Percentiles rank a stretch among this genome's conserved stretches.
Evolutionary conservation across 2,113 vertebrate species (phyloP).

Genomic region (Sinosuthora webbiana): DNA sequence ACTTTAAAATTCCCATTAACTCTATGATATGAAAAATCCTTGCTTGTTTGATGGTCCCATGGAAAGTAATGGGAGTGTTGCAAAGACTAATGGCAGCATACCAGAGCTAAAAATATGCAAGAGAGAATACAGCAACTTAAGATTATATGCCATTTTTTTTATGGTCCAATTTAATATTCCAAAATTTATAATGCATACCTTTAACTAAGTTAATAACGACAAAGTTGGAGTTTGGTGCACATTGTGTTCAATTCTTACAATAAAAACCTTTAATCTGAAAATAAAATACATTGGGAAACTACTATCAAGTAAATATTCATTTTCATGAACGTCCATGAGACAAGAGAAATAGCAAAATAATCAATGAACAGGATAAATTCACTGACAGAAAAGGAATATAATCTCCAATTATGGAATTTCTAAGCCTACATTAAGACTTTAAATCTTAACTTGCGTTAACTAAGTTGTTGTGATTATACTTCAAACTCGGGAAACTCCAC

Average conservation of each 20-base stretch:
- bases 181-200: background rate
- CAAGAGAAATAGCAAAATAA: constrained; percentile 29
- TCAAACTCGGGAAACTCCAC: background rate
- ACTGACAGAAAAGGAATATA: constrained; percentile 3
- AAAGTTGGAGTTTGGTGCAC: background rate
- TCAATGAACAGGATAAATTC: constrained; percentile 4
- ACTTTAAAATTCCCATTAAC: background rate
- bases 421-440: background rate
- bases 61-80: background rate
- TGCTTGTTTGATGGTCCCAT: background rate
- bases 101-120: background rate
- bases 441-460: constrained; percentile 22
- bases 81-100: background rate
- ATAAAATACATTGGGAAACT: background rate
- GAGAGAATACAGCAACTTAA: background rate
- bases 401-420: constrained; percentile 11
- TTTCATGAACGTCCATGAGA: background rate
- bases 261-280: constrained; percentile 24
- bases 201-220: background rate
- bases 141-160: background rate
- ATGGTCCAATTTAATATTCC: background rate
- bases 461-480: constrained; percentile 24
- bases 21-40: background rate
- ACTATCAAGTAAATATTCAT: background rate
- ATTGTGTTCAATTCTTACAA: background rate